phyloP scores from a whole-genome alignment of 2,888 invertebrate genomes.

The Phortica okadai region DNA sequence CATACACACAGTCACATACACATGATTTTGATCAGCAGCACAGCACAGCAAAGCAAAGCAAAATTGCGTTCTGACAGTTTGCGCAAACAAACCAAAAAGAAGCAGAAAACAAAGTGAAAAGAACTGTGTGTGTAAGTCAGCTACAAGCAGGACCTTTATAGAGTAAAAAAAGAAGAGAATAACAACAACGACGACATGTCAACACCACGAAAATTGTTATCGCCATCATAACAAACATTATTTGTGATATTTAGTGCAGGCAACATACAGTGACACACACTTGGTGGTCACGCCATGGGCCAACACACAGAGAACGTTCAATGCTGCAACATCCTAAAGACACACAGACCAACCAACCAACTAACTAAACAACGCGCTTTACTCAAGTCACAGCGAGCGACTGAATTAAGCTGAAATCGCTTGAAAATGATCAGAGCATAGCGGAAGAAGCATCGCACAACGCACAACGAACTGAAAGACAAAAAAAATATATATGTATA shows the following conservation, averaged over 20 bases:
- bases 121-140: constrained; percentile 41
- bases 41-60: constrained; percentile 33
- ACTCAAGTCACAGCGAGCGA: neutral
- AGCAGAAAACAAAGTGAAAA: constrained; percentile 32
- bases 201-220: constrained; percentile 67
- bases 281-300: constrained; percentile 69
- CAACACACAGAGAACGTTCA: constrained; percentile 39
- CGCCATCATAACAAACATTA: constrained; percentile 64
- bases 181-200: constrained; percentile 50
- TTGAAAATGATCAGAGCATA: constrained; percentile 37
- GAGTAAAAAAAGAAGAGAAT: constrained; percentile 49
- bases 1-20: constrained; percentile 35
- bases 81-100: constrained; percentile 22
- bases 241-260: constrained; percentile 70
- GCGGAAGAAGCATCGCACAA: constrained; percentile 43
- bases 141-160: neutral
- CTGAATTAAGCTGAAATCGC: constrained; percentile 40
- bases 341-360: neutral
- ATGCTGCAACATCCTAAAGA: neutral
- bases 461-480: neutral
- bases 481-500: too few species aligned
- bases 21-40: constrained; percentile 55
- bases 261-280: constrained; percentile 28
- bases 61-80: constrained; percentile 45
- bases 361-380: neutral